These are phyloP conservation scores for Hylaeus anthracinus DNA, from an alignment of 1,140 invertebrate genomes.

Conservation along the genomic window DNA sequence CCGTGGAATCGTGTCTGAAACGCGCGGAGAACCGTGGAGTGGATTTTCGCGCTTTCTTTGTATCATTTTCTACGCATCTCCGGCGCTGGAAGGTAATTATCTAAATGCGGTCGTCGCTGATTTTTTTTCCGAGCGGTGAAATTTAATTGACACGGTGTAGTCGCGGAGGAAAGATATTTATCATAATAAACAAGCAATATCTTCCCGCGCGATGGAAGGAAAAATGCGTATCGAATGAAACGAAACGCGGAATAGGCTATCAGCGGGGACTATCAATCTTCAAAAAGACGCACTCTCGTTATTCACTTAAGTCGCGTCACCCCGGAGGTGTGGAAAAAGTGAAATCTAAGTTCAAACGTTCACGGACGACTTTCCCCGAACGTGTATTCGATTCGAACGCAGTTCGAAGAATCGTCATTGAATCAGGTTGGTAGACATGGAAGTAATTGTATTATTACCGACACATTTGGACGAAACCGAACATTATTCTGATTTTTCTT, in stretches of 20 bases:
- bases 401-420: background rate
- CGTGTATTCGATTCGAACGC: background rate
- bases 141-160: background rate
- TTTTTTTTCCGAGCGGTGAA: background rate
- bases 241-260: background rate
- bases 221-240: background rate
- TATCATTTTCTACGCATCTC: background rate
- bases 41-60: background rate
- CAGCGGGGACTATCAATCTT: background rate
- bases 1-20: background rate
- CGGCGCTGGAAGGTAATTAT: background rate
- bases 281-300: background rate
- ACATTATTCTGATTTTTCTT: too few relatives aligned
- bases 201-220: background rate
- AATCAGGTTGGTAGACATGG: background rate
- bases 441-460: too few relatives aligned
- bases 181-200: background rate
- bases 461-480: too few relatives aligned
- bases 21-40: background rate
- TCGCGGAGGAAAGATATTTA: background rate
- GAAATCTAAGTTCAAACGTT: slow-evolving; percentile 20
- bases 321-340: background rate
- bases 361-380: slow-evolving; percentile 13
- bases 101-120: background rate
- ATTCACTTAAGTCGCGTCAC: background rate